A percentile compares a stretch with the other conserved stretches of the same genome.
These are phyloP conservation scores for Batillaria attramentaria DNA, from an alignment of 1,140 invertebrate species.

Conservation along the genomic window DNA sequence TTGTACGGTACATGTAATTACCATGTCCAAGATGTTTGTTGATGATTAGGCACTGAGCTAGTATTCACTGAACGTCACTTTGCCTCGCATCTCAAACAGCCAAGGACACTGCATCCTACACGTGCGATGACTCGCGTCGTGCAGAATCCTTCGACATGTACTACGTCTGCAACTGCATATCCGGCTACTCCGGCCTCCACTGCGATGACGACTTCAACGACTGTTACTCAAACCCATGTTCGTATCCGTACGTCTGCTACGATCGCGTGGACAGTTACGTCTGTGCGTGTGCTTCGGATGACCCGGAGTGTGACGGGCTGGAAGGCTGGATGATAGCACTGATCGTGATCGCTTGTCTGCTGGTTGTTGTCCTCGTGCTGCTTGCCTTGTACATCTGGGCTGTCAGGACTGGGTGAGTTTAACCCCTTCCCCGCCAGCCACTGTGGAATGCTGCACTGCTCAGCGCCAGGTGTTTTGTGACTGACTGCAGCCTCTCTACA, in stretches of 20 bases:
- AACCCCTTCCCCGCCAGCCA: not conserved
- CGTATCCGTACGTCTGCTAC: conserved; percentile 39
- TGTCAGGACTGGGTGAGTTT: conserved; percentile 37
- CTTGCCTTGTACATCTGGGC: conserved; percentile 30
- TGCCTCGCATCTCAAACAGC: not conserved
- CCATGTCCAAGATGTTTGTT: not conserved
- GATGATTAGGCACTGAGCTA: not conserved
- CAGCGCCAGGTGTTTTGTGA: too few species aligned
- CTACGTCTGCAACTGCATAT: conserved; percentile 88
- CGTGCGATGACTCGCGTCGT: conserved; percentile 35
- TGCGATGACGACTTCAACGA: conserved; percentile 80
- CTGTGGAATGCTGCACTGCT: too few species aligned
- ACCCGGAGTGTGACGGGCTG: conserved; percentile 40
- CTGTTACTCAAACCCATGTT: conserved; percentile 92
- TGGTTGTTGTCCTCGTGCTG: conserved; percentile 32
- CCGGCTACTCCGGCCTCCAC: conserved; percentile 86
- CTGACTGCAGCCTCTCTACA: not conserved
- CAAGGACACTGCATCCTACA: conserved; percentile 21
- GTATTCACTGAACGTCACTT: not conserved
- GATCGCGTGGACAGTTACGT: conserved; percentile 39
- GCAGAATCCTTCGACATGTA: conserved; percentile 41
- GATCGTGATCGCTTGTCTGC: conserved; percentile 33
- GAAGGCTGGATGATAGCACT: conserved; percentile 46
- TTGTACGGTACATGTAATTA: too few species aligned
- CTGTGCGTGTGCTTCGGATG: conserved; percentile 40